phyloP scores from a whole-genome alignment of 2,888 invertebrate species.

The Scaeva pyrastri region DNA sequence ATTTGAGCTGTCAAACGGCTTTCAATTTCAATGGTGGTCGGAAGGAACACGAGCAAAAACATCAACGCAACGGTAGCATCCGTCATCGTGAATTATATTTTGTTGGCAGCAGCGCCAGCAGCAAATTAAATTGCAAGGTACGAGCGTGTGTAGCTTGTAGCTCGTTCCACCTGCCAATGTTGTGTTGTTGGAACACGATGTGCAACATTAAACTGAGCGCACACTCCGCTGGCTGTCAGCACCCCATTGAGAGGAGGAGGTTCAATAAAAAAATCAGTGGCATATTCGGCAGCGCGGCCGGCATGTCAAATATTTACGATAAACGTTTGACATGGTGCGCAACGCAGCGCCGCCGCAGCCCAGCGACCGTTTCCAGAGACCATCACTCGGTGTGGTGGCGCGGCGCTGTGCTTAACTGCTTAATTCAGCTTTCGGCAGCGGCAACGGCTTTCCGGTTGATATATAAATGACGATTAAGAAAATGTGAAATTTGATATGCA shows the following conservation, averaged over 20 bases:
- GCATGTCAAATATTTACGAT: slow-evolving; percentile 10
- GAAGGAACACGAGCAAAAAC: slow-evolving; percentile 2
- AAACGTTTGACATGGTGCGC: slow-evolving; percentile 17
- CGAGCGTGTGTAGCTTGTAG: not conserved
- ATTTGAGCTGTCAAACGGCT: slow-evolving; percentile 41
- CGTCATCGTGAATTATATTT: slow-evolving; percentile 35
- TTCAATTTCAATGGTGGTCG: not conserved
- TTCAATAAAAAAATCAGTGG: slow-evolving; percentile 70
- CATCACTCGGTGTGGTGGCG: not conserved
- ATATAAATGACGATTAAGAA: slow-evolving; percentile 57
- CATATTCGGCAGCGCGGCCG: slow-evolving; percentile 5
- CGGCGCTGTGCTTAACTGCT: slow-evolving; percentile 31
- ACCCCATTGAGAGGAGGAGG: slow-evolving; percentile 57
- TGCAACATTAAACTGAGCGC: slow-evolving; percentile 49
- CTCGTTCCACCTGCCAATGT: slow-evolving; percentile 58
- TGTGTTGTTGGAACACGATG: slow-evolving; percentile 32
- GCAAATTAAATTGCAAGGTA: slow-evolving; percentile 19
- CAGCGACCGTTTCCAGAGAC: not conserved
- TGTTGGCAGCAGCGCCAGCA: not conserved
- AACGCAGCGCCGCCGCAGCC: not conserved
- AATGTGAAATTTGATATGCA: slow-evolving; percentile 71
- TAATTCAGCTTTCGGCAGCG: slow-evolving; percentile 40
- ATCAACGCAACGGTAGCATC: slow-evolving; percentile 37
- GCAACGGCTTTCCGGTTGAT: slow-evolving; percentile 59
- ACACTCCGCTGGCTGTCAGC: slow-evolving; percentile 46